Evolutionary conservation across 2,113 vertebrate species (phyloP), one percentile per base, ranked within the genome.

Genomic region (Oryzias curvinotus): DNA sequence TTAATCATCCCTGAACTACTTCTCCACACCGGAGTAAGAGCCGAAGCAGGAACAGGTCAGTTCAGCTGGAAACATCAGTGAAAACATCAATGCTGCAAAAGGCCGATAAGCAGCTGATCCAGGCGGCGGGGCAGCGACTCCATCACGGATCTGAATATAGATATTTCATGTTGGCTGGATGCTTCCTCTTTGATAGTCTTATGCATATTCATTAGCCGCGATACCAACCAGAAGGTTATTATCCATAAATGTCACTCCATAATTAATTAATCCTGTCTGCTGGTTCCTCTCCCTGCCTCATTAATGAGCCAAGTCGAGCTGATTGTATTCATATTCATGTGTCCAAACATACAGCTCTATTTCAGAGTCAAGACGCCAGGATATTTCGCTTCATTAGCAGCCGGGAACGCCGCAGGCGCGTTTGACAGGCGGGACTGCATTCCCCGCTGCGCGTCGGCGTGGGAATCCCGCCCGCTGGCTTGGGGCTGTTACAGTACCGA

Each of bases 171-270:
- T 66, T 75, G 58, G 66, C 78, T 78, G 82, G 75, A 83, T 83
- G 62, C 74, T 72, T 73, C 64, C 57, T 65, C 68, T 82, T 78
- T 88, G 73, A 86, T 78, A 61, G 75, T 62, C 82, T 58, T 50
- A 84, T 90, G 84, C 80, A 91, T 91, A 90, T 90, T 91, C 86
- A 91, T 91, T 83, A 85, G 80, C 47, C 45, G 59, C 72, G 87
- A 88, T 90, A 86, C 80, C 85, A 75, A 89, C 78, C 91, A 91
- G 90, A 91, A 91, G 89, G 90, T 91, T 91, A 90, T 91, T 91
- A 91, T 92, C 88, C 88, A 89, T 90, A 91, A 92, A 92, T 92
- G 92, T 89, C 90, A 92, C 76, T 81, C 82, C 77, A 73, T 90
- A 91, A 92, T 92, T 90, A 92, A 92, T 91, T 89, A 86, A 85